Conservation (phyloP, 2,888 invertebrate genomes). For the Meloe dianella region DNA sequence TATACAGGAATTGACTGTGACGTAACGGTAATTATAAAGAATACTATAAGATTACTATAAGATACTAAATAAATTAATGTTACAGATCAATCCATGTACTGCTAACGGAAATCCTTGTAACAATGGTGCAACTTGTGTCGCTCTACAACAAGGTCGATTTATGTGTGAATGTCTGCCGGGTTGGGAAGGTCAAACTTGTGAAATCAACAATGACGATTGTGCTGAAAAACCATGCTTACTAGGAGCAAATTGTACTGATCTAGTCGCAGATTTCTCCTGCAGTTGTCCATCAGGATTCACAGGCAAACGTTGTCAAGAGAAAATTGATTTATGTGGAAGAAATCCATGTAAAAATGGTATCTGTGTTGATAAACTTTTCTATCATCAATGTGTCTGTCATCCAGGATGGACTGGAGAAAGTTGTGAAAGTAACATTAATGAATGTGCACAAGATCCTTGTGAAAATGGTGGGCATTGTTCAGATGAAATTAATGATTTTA, state of each 20-base stretch:
- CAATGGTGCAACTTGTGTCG: conserved; percentile 88
- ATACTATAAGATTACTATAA: neutral
- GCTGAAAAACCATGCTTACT: conserved; percentile 90
- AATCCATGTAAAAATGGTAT: conserved; percentile 93
- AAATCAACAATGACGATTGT: conserved; percentile 92
- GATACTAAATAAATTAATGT: conserved; percentile 21
- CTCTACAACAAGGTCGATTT: conserved; percentile 89
- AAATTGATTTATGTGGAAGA: conserved; percentile 89
- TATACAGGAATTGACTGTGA: conserved; percentile 94
- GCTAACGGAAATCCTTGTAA: conserved; percentile 89
- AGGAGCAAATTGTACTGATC: conserved; percentile 90
- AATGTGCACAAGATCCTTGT: conserved; percentile 88
- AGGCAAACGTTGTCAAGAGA: conserved; percentile 94
- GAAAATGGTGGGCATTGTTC: conserved; percentile 91
- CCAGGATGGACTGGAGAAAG: conserved; percentile 88
- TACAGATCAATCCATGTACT: conserved; percentile 86
- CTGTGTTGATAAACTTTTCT: conserved; percentile 88
- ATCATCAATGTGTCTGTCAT: conserved; percentile 87
- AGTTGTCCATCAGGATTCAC: conserved; percentile 93
- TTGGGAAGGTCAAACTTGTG: conserved; percentile 97
- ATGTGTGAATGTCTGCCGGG: conserved; percentile 95
- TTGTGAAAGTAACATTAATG: conserved; percentile 91
- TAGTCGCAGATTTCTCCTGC: conserved; percentile 93
- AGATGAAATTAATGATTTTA: conserved; percentile 83
- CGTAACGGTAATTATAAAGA: conserved; percentile 68